Evolutionary conservation across 2,797 vertebrate species (phyloP).

Genomic region (Rallus crepitans): DNA sequence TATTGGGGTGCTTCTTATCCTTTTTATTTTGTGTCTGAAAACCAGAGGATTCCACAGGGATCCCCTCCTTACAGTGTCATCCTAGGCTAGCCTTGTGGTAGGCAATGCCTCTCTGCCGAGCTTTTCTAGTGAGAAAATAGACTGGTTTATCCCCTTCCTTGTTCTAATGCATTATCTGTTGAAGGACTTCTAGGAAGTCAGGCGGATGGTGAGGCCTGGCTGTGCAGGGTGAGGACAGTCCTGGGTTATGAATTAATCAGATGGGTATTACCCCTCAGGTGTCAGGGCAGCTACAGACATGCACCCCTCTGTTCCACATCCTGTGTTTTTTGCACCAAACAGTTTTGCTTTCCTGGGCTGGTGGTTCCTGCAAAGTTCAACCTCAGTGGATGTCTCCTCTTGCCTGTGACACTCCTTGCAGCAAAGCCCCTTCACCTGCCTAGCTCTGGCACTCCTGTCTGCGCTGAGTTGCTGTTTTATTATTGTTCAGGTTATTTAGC

Average conservation of each 20-base stretch:
- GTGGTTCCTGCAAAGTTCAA: neutral
- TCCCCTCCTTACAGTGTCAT: neutral
- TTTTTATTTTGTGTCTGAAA: neutral
- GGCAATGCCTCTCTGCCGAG: neutral
- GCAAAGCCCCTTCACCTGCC: neutral
- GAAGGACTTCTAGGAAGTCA: accelerated
- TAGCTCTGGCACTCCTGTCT: neutral
- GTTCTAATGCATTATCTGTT: neutral
- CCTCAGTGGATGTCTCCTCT: neutral
- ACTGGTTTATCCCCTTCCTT: neutral
- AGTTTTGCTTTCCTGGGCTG: neutral
- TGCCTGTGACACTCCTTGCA: neutral
- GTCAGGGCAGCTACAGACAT: neutral
- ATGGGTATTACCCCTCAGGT: neutral
- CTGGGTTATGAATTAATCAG: neutral
- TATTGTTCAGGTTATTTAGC: neutral
- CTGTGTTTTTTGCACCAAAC: accelerated
- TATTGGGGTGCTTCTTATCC: neutral
- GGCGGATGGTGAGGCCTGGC: neutral
- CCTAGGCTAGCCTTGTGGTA: neutral
- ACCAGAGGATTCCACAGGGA: neutral
- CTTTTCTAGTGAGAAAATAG: neutral
- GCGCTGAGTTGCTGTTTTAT: neutral
- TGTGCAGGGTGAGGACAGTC: neutral
- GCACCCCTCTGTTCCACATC: neutral